phyloP scores from a whole-genome alignment of 2,888 invertebrate genomes.

The Altica lythri region DNA sequence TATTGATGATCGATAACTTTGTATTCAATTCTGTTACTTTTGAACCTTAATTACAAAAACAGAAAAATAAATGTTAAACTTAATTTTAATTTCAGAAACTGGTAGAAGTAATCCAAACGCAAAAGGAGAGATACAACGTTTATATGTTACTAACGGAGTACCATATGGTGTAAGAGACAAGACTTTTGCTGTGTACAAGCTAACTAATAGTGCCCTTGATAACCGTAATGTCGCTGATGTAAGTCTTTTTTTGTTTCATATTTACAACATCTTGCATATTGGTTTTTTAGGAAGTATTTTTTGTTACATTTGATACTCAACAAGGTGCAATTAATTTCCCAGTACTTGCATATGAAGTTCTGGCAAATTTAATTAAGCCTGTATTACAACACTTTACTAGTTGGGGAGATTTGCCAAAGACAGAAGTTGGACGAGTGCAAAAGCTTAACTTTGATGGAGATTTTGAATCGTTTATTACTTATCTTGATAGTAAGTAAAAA shows the following conservation, averaged over 20 bases:
- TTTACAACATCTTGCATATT: too few species aligned
- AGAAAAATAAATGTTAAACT: too few species aligned
- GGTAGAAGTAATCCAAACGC: slow-evolving; percentile 62
- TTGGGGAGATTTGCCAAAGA: slow-evolving; percentile 63
- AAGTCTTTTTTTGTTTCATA: slow-evolving; percentile 41
- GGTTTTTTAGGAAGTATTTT: slow-evolving; percentile 51
- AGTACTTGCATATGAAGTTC: slow-evolving; percentile 46
- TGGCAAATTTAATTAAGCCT: slow-evolving; percentile 55
- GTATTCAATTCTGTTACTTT: background rate
- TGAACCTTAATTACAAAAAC: slow-evolving; percentile 8
- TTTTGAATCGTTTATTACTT: slow-evolving; percentile 62
- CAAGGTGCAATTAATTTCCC: slow-evolving; percentile 47
- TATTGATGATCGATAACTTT: too few species aligned
- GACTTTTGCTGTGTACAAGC: slow-evolving; percentile 73
- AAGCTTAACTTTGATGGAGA: slow-evolving; percentile 64
- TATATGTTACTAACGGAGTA: slow-evolving; percentile 66
- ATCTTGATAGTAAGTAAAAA: slow-evolving; percentile 59
- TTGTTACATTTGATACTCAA: slow-evolving; percentile 47
- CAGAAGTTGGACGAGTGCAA: slow-evolving; percentile 56
- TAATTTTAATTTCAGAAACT: slow-evolving; percentile 62
- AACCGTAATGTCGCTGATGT: slow-evolving; percentile 71
- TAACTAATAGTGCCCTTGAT: slow-evolving; percentile 65
- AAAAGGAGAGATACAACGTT: slow-evolving; percentile 59
- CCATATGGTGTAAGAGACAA: slow-evolving; percentile 62
- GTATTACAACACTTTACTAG: slow-evolving; percentile 58